Evolutionary conservation across 2,113 vertebrate genomes (phyloP), one percentile per base, ranked within the genome.

Genomic region (Garra rufa): DNA sequence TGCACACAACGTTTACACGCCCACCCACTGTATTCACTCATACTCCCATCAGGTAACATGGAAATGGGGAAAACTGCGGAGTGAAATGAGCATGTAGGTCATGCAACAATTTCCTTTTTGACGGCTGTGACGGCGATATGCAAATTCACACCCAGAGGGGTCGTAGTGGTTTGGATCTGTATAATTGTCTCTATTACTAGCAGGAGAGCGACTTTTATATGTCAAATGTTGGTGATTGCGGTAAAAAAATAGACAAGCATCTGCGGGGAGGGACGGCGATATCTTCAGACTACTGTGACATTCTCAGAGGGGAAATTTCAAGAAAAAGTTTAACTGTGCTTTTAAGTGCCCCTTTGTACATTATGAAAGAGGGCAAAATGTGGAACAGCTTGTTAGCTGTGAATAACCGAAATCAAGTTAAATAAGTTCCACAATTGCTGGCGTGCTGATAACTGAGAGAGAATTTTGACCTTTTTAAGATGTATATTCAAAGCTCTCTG

Each of bases 1-100:
- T 43, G 24, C 10, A 17, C 11, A n/a, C 3, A 0, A 1, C 43
- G 1, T 69, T 46, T 67, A 50, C 41, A 24, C 41, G 9, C 26
- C 9, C 55, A 48, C 63, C 13, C 15, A 26, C 30, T 44, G 15
- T 1, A 44, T 14, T 43, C 75, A 24, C 71, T 19, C 3, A 28
- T 8, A 34, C 65, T 61, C 14, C 77, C 41, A 85, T 71, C 26
- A 76, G 74, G 38, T 57, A n/a, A 82, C 61, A 70, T 19, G n/a
- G 26, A 63, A 44, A 76, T 10, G 34, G 3, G 21, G 1, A 76
- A 59, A 82, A 41, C 28, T 63, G 34, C 6, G 6, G 7, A 14
- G 46, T 50, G 21, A 74, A 76, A 61, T 30, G 57, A 74, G 24
- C 69, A 83, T 87, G 65, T 87, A 80, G 85, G 82, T 84, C 76